A percentile compares a stretch with the other conserved stretches of the same genome.
These are phyloP conservation scores for Callaeas wilsoni DNA, from an alignment of 2,113 vertebrate species.

Conservation along the genomic window DNA sequence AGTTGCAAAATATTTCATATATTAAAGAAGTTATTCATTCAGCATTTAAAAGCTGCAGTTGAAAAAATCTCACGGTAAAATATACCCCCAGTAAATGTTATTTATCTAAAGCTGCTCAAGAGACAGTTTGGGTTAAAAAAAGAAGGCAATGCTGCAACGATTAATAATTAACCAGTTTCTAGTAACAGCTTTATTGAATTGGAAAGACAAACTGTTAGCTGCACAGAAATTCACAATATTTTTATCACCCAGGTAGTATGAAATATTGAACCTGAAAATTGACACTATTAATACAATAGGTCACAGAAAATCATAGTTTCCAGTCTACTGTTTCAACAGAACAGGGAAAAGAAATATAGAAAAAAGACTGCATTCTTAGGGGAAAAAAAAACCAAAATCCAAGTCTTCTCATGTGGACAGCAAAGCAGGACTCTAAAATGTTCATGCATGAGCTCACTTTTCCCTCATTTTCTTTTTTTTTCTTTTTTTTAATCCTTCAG, in stretches of 20 bases:
- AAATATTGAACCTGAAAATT: constrained; percentile 37
- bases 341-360: neutral
- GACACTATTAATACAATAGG: neutral
- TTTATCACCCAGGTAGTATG: neutral
- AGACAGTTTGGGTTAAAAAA: neutral
- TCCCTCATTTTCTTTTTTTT: neutral
- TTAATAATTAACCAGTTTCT: constrained; percentile 30
- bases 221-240: neutral
- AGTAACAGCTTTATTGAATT: neutral
- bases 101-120: neutral
- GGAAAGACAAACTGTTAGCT: neutral
- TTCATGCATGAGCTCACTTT: neutral
- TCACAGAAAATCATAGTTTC: neutral
- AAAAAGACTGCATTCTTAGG: neutral
- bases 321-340: neutral
- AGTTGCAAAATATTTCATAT: neutral
- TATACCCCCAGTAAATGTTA: neutral
- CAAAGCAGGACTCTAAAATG: neutral
- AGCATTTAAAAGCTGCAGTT: neutral
- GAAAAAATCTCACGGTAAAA: neutral
- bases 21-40: neutral
- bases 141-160: neutral
- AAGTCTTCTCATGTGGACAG: neutral
- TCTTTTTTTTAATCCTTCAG: neutral
- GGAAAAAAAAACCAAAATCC: neutral